Percentiles rank a stretch among this genome's conserved stretches.
phyloP scores from a whole-genome alignment of 2,888 invertebrate genomes.

The Macrostomum cliftonense region DNA sequence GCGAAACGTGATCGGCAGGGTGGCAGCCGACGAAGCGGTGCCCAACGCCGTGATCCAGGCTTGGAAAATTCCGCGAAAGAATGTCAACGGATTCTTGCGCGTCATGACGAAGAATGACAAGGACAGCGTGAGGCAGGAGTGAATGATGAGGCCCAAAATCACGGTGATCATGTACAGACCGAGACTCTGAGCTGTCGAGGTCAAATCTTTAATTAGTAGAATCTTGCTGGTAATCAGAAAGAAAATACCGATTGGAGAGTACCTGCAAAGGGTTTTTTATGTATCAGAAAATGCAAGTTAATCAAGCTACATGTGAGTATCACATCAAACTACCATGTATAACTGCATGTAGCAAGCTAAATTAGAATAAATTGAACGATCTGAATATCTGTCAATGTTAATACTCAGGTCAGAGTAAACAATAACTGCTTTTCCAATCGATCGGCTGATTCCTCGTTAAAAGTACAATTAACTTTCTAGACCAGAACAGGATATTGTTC shows the following conservation, averaged over 20 bases:
- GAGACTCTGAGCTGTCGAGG: conserved; percentile 59
- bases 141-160: conserved; percentile 55
- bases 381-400: no score
- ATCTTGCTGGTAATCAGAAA: conserved; percentile 59
- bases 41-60: conserved; percentile 87
- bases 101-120: conserved; percentile 51
- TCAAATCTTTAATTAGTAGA: conserved; percentile 67
- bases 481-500: no score
- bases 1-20: conserved; percentile 78
- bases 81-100: conserved; percentile 27
- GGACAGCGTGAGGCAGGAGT: conserved; percentile 72
- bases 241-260: conserved; percentile 45
- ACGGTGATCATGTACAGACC: conserved; percentile 85
- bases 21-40: conserved; percentile 73
- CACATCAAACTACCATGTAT: no score
- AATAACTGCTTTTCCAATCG: no score
- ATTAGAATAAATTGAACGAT: no score
- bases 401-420: no score
- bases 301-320: no score
- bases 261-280: conserved; percentile 38
- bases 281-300: no score
- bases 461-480: no score
- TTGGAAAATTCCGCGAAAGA: conserved; percentile 26
- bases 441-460: no score
- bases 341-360: no score